Evolutionary conservation across 2,113 vertebrate genomes (phyloP).

Genomic region (Atractosteus spatula): DNA sequence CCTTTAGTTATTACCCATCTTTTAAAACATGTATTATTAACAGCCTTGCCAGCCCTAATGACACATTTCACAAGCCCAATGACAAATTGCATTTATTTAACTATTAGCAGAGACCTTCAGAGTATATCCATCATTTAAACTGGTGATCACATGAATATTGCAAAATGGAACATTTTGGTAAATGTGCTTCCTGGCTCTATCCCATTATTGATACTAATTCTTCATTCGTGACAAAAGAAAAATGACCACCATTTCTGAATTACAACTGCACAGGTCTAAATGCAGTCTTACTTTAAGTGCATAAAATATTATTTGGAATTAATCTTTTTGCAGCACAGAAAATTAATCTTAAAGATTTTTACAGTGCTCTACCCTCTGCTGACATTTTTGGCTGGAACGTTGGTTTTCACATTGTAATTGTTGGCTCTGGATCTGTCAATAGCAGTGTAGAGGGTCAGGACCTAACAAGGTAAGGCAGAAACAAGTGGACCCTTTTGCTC

Average conservation of each 20-base stretch:
- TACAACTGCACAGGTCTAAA: background rate
- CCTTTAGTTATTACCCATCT: background rate
- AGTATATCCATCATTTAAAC: conserved; percentile 2
- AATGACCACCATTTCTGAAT: background rate
- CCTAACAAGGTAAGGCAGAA: no score
- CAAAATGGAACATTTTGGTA: background rate
- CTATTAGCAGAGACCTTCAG: background rate
- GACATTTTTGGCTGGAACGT: background rate
- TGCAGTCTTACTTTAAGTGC: background rate
- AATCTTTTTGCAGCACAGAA: no score
- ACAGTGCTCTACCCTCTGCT: background rate
- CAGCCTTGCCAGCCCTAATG: background rate
- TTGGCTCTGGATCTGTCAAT: background rate
- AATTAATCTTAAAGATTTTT: no score
- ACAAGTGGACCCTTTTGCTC: no score
- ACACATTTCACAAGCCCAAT: background rate
- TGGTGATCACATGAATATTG: background rate
- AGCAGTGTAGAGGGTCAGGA: no score
- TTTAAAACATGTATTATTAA: conserved; percentile 7
- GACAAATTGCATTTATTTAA: conserved; percentile 17
- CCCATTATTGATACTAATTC: background rate
- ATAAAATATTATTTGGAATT: no score
- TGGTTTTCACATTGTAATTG: background rate
- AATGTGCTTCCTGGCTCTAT: background rate
- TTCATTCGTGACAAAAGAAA: background rate